Base-by-base conservation (phyloP, 2,113 vertebrate species). In the Marcusenius ussheri region DNA sequence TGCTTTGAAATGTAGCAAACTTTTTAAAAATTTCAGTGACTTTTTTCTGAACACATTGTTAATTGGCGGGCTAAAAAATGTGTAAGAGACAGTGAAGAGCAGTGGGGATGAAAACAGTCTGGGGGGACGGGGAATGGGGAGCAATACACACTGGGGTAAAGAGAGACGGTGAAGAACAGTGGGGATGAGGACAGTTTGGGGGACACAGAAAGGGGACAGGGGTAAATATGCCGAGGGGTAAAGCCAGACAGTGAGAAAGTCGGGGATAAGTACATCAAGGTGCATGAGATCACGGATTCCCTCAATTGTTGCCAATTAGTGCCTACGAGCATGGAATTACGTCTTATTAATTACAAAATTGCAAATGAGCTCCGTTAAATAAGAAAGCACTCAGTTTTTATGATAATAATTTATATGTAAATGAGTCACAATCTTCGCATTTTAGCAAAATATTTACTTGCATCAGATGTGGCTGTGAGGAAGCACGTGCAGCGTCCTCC, bases 291-390 rank as follows among this genome's bases (percentile, higher is more conserved):
- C 49, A 87, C 31, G 7, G 31, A n/a, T 56, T 3, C 47, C n/a
- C 66, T 83, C 7, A 87, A 51, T 80, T 80, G 56, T 87, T 58
- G 35, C 24, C 58, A 21, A 42, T 90, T 90, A 87, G 45, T 87
- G 11, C 50, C 31, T 42, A 39, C 13, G 45, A 84, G n/a, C 17
- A 86, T 85, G 77, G 83, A 89, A 85, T 89, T 58, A 50, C 5
- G 35, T 88, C 24, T 90, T 90, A 58, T 90, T 80, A 88, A 88
- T 51, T 24, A 80, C 66, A 45, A 51, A 86, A 87, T 90, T 87
- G 53, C 42, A 74, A 90, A 90, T 88, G 66, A 88, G 86, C 86
- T 83, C 27, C 31, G n/a, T 90, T 90, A 50, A 87, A 87, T 74
- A 51, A 87, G 62, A 77, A 51, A 87, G 89, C n/a, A 53, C 62